phyloP scores from a whole-genome alignment of 2,888 invertebrate species.

The Atethmia centrago region DNA sequence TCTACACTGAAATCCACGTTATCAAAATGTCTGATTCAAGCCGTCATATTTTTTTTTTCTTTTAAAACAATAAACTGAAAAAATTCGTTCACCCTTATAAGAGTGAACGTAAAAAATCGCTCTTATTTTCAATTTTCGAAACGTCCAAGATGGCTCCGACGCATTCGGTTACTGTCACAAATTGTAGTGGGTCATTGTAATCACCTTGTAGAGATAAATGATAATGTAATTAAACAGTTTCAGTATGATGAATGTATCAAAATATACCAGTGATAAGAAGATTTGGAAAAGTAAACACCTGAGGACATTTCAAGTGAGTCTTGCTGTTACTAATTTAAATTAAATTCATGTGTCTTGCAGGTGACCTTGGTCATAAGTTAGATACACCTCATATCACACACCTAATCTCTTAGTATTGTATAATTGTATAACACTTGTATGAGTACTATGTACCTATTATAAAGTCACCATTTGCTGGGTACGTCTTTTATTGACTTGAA shows the following conservation, averaged over 20 bases:
- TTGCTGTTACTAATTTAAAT: neutral
- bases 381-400: too few relatives aligned
- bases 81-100: too few relatives aligned
- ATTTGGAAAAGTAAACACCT: conserved; percentile 37
- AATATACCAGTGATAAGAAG: conserved; percentile 62
- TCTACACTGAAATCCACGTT: conserved; percentile 14
- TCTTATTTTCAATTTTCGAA: conserved; percentile 33
- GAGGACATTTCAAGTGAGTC: conserved; percentile 1
- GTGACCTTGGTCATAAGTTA: neutral
- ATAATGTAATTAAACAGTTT: conserved; percentile 62
- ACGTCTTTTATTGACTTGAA: too few relatives aligned
- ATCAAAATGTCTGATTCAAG: too few relatives aligned
- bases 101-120: neutral
- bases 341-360: neutral
- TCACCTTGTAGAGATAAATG: conserved; percentile 67
- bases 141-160: conserved; percentile 51
- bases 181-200: conserved; percentile 62
- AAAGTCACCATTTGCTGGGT: too few relatives aligned
- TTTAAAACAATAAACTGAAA: too few relatives aligned
- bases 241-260: conserved; percentile 53
- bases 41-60: too few relatives aligned
- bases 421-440: too few relatives aligned
- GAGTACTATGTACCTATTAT: too few relatives aligned
- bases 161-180: conserved; percentile 42
- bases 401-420: too few relatives aligned